A percentile compares a stretch with the other conserved stretches of the same genome.
Evolutionary conservation across 2,797 vertebrate species (phyloP).

Genomic region (Hozukius guyotensis): DNA sequence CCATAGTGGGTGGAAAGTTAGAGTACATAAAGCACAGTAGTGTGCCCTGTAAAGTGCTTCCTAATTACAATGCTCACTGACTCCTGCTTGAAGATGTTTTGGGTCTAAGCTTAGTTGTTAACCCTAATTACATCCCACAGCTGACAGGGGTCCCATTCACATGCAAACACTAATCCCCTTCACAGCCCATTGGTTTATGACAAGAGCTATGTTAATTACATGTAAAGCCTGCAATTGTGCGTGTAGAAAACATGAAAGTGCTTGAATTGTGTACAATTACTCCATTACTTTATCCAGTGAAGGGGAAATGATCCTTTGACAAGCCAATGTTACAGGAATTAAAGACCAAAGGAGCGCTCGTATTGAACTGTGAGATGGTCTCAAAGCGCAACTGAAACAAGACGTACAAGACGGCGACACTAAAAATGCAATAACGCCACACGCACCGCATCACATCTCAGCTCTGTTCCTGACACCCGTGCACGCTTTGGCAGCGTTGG

Average conservation of each 20-base stretch:
- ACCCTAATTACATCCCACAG: constrained; percentile 72
- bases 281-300: constrained; percentile 50
- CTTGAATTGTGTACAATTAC: constrained; percentile 50
- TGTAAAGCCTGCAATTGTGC: constrained; percentile 69
- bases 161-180: constrained; percentile 73
- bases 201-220: constrained; percentile 70
- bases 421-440: background rate
- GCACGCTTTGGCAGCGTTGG: background rate
- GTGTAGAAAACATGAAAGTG: constrained; percentile 62
- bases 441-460: background rate
- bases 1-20: constrained; percentile 34
- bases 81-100: constrained; percentile 66
- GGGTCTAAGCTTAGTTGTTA: constrained; percentile 72
- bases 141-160: constrained; percentile 72
- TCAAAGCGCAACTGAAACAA: background rate
- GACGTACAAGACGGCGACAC: background rate
- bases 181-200: constrained; percentile 71
- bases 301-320: constrained; percentile 50
- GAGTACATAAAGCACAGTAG: constrained; percentile 44
- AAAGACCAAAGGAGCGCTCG: constrained; percentile 1
- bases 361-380: background rate
- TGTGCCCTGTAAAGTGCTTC: constrained; percentile 33
- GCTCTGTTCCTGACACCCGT: background rate
- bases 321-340: constrained; percentile 30
- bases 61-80: constrained; percentile 66